Base-by-base conservation (phyloP, 2,113 vertebrate species). In the Ictalurus punctatus region DNA sequence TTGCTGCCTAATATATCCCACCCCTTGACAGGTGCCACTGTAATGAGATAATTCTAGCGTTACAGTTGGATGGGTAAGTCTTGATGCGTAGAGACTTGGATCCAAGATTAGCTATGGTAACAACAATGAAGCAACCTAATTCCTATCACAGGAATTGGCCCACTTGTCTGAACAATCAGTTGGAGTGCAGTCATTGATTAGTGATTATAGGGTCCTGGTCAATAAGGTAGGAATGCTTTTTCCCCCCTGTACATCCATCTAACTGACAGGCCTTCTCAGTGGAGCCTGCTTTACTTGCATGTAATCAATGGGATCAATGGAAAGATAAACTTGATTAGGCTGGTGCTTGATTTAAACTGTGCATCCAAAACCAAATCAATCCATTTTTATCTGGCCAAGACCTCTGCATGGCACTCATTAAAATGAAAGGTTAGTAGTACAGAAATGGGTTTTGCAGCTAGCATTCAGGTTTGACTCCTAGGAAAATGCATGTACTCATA, bases 141-240 rank as follows among this genome's bases (percentile, higher is more conserved):
- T 67, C 67, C 86, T 63, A 65, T 59, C 40, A 76, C 67, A 56
- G 84, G 67, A 59, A 56, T 84, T n/a, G 59, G 52, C 25, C 27
- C 73, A 81, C 25, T 88, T 58, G 69, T 85, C 86, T 78, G 79
- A 85, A 76, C 86, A 85, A 61, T 78, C 40, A 27, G 71, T 86
- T 86, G 37, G 21, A 87, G 86, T 67, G 78, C 44, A 44, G 76
- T 71, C 59, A 83, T 88, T 73, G 86, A 86, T 86, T 86, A 78
- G 69, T 80, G 84, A 88, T 91, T 88, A 90, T n/a, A 84, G 69
- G 40, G 80, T 81, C 83, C 27, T 40, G 74, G 81, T 90, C 84
- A 84, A 84, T 90, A 88, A 73, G 16, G n/a, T 71, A 86, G 61
- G 71, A 74, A 86, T 44, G 30, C 48, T 91, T 67, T 87, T 76